Percentiles rank a stretch among this genome's conserved stretches.
Evolutionary conservation across 2,797 vertebrate genomes (phyloP).

Genomic region (Anolis apletophallus): DNA sequence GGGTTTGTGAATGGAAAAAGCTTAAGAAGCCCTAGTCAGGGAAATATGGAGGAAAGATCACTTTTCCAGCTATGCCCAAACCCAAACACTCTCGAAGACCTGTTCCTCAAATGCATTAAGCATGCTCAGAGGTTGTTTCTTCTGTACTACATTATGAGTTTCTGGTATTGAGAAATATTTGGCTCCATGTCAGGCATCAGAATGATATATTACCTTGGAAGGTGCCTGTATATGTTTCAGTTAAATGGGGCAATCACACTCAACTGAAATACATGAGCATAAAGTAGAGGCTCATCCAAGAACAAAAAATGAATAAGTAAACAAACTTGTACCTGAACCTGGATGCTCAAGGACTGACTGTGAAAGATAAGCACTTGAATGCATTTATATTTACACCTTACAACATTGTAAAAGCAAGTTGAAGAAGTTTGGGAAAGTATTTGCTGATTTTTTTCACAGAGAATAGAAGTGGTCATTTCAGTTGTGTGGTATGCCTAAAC

Average conservation of each 20-base stretch:
- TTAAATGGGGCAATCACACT: background rate
- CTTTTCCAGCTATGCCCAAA: background rate
- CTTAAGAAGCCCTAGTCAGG: too few species aligned
- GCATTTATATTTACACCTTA: background rate
- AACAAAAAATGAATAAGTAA: background rate
- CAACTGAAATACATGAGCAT: background rate
- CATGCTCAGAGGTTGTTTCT: background rate
- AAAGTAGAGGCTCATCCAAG: background rate
- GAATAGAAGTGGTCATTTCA: background rate
- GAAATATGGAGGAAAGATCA: too few species aligned
- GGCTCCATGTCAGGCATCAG: background rate
- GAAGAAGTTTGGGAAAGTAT: background rate
- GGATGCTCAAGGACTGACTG: background rate
- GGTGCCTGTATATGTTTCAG: background rate
- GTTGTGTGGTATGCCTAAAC: background rate
- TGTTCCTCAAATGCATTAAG: background rate
- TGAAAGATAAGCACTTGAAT: background rate
- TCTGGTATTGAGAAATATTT: constrained; percentile 10
- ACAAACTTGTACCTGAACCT: background rate
- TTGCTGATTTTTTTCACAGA: background rate
- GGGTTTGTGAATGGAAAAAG: too few species aligned
- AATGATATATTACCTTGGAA: background rate
- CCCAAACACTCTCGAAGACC: background rate
- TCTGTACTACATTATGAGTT: background rate
- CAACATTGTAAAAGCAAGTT: background rate